Base-by-base conservation (phyloP, 2,113 vertebrate species). In the Eupsittula cactorum region DNA sequence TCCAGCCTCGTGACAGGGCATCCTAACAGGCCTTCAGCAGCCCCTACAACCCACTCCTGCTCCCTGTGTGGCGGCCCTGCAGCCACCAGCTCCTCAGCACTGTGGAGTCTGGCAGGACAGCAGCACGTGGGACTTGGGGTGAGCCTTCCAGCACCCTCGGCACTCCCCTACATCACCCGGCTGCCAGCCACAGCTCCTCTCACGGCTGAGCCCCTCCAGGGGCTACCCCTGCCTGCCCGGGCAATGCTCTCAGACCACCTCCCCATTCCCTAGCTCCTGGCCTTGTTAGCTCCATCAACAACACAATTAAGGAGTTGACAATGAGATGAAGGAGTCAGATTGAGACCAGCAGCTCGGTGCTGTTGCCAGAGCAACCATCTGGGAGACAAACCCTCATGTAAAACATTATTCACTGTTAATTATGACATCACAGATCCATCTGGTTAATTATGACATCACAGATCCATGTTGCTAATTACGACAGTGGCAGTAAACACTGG, bases 371-470 rank as follows among this genome's bases (percentile, higher is more conserved):
- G 90, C 96, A 97, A 97, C 96, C 60, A 79, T 65, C 62, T 16
- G 2, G 60, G 63, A 95, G 82, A 92, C 47, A 92, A 92, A 71
- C 42, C 35, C 47, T 93, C 65, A 59, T 47, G 62, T 86, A 94
- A 85, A 90, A 88, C n/a, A 90, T 95, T 95, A 90, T 95, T 95
- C 68, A 91, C 57, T 88, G 47, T 57, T 96, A 93, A 96, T 92
- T 93, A 95, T 82, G 80, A 94, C 71, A 93, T 95, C 89, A 95
- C 52, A 59, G 70, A 74, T 85, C 57, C 50, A 75, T 2, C 0
- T 62, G 55, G 41, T 65, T 90, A 75, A 75, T 73, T 67, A 91
- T 90, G 84, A 93, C 90, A 82, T 91, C 89, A 10, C 33, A 55
- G 31, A 44, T 49, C 47, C 47, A 33, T 2, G 2, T 16, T 33